Conservation (phyloP, 1,140 invertebrate genomes). For the Hylaeus anthracinus region DNA sequence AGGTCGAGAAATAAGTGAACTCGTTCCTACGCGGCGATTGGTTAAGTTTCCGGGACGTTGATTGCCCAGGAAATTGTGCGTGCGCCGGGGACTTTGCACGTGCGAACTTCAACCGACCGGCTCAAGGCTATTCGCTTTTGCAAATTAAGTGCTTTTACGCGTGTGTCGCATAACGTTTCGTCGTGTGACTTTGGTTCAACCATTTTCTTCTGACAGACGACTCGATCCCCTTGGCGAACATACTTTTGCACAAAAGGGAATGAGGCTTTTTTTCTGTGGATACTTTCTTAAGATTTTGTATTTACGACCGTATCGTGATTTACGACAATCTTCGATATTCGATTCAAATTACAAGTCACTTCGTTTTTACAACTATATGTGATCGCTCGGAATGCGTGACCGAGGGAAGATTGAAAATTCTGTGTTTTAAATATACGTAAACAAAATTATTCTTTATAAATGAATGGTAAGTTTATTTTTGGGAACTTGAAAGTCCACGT, state of each 20-base stretch:
- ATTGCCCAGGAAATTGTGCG: slow-evolving; percentile 75
- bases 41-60: slow-evolving; percentile 70
- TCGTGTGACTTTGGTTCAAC: neutral
- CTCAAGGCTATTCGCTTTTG: slow-evolving; percentile 52
- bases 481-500: too few relatives aligned
- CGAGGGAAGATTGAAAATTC: too few relatives aligned
- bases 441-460: too few relatives aligned
- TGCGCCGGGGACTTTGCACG: slow-evolving; percentile 50
- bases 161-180: slow-evolving; percentile 4
- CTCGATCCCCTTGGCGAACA: neutral
- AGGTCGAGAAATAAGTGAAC: slow-evolving; percentile 67
- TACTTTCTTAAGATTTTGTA: too few relatives aligned
- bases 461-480: too few relatives aligned
- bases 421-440: too few relatives aligned
- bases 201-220: neutral
- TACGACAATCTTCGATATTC: too few relatives aligned
- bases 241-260: neutral
- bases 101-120: slow-evolving; percentile 20
- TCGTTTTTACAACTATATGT: too few relatives aligned
- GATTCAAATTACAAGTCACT: too few relatives aligned
- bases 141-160: slow-evolving; percentile 44
- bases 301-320: too few relatives aligned
- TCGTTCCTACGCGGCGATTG: slow-evolving; percentile 63
- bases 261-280: neutral
- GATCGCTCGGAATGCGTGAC: too few relatives aligned